Conservation (phyloP, 2,888 invertebrate species). For the Drosophila rellima region DNA sequence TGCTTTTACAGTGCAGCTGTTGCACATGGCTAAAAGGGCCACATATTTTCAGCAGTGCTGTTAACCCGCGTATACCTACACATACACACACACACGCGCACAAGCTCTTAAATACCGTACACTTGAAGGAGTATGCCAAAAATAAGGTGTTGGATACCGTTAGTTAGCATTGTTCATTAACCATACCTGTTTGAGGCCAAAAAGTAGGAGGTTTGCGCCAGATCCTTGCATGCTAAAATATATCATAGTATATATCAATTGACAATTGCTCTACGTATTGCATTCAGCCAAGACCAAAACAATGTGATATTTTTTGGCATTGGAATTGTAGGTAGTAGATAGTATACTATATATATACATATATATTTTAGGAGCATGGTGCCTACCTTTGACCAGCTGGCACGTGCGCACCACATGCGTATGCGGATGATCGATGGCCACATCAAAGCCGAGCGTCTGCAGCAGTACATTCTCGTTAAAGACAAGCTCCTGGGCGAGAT, state of each 20-base stretch:
- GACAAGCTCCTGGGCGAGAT: constrained; percentile 95
- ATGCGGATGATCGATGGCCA: constrained; percentile 99
- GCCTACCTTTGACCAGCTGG: constrained; percentile 95
- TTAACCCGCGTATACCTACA: not conserved
- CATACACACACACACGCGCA: constrained; percentile 5
- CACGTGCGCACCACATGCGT: constrained; percentile 98
- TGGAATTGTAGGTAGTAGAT: not conserved
- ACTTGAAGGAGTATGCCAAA: not conserved
- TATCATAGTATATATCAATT: constrained; percentile 68
- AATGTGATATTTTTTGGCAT: not conserved
- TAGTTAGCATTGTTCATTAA: constrained; percentile 8
- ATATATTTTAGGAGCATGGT: constrained; percentile 32
- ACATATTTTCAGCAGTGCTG: not conserved
- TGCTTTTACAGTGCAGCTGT: not conserved
- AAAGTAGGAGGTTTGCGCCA: constrained; percentile 99
- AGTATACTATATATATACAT: constrained; percentile 13
- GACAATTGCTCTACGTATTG: constrained; percentile 31
- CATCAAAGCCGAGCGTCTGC: constrained; percentile 99
- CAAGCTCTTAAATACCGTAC: constrained; percentile 8
- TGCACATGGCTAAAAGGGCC: not conserved
- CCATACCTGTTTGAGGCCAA: constrained; percentile 98
- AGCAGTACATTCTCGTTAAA: constrained; percentile 98
- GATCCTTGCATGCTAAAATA: constrained; percentile 94
- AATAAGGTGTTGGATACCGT: constrained; percentile 9
- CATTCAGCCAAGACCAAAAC: constrained; percentile 27